Evolutionary conservation across 2,888 invertebrate genomes (phyloP).

Genomic region (Chesias legatella): DNA sequence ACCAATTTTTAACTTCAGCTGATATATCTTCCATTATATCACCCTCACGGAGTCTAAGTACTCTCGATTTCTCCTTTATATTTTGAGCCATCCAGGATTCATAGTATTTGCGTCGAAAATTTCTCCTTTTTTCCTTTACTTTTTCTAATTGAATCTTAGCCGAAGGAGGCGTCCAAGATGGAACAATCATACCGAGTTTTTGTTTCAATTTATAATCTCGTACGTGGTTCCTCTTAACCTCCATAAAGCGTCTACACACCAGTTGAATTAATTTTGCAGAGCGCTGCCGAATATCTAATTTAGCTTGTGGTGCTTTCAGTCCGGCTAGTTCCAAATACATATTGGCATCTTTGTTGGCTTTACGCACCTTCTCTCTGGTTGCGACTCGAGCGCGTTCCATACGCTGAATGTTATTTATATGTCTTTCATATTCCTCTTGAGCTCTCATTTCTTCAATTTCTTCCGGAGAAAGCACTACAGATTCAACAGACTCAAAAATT

Average conservation of each 20-base stretch:
- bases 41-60: conserved; percentile 73
- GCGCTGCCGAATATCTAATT: conserved; percentile 38
- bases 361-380: conserved; percentile 39
- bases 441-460: conserved; percentile 47
- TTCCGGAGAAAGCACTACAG: conserved; percentile 44
- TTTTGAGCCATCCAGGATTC: conserved; percentile 64
- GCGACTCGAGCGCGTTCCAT: conserved; percentile 61
- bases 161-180: conserved; percentile 67
- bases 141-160: conserved; percentile 67
- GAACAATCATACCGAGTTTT: conserved; percentile 79
- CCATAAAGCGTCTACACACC: conserved; percentile 64
- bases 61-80: conserved; percentile 71
- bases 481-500: conserved; percentile 37
- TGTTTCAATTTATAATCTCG: conserved; percentile 64
- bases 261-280: conserved; percentile 53
- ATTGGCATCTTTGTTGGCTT: conserved; percentile 53
- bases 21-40: conserved; percentile 87
- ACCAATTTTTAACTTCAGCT: conserved; percentile 88
- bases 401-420: conserved; percentile 57
- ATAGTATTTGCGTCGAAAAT: conserved; percentile 65
- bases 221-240: conserved; percentile 54
- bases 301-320: conserved; percentile 51
- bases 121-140: conserved; percentile 66
- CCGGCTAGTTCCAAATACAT: conserved; percentile 64
- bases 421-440: conserved; percentile 47